Evolutionary conservation across 2,888 invertebrate species (phyloP).

Genomic region (Drosophila pegasa): DNA sequence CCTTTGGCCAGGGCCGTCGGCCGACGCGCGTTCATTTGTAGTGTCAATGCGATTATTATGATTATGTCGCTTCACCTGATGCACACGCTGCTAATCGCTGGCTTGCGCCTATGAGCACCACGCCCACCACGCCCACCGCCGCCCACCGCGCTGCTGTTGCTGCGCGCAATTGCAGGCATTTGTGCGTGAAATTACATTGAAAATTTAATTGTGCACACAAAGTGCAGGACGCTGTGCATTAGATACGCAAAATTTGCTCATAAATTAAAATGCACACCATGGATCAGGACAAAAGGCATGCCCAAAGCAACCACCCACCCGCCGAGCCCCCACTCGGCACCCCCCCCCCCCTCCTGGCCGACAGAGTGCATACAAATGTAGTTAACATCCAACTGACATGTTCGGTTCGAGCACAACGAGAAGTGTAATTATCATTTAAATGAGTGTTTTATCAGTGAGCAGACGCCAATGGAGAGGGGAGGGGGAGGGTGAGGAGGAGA

Average conservation of each 20-base stretch:
- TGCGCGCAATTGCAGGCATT: conserved; percentile 67
- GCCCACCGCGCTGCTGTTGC: background rate
- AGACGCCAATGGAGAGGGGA: background rate
- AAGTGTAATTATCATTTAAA: conserved; percentile 40
- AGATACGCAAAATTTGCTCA: conserved; percentile 69
- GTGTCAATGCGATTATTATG: conserved; percentile 77
- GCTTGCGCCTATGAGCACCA: conserved; percentile 22
- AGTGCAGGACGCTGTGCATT: conserved; percentile 60
- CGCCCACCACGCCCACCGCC: background rate
- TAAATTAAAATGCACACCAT: conserved; percentile 66
- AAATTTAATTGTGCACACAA: conserved; percentile 75
- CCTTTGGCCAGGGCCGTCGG: background rate
- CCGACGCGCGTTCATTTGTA: conserved; percentile 60
- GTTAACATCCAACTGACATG: conserved; percentile 23
- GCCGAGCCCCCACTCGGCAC: background rate
- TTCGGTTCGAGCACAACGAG: conserved; percentile 16
- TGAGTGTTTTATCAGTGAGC: conserved; percentile 30
- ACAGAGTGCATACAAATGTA: conserved; percentile 18
- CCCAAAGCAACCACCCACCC: background rate
- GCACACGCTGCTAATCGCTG: conserved; percentile 39
- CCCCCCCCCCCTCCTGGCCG: background rate
- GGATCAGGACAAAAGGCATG: conserved; percentile 41
- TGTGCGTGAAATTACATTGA: conserved; percentile 77
- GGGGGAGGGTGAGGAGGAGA: background rate
- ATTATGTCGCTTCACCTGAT: conserved; percentile 71